Conservation (phyloP, 2,113 vertebrate genomes). For the Eolophus roseicapilla region DNA sequence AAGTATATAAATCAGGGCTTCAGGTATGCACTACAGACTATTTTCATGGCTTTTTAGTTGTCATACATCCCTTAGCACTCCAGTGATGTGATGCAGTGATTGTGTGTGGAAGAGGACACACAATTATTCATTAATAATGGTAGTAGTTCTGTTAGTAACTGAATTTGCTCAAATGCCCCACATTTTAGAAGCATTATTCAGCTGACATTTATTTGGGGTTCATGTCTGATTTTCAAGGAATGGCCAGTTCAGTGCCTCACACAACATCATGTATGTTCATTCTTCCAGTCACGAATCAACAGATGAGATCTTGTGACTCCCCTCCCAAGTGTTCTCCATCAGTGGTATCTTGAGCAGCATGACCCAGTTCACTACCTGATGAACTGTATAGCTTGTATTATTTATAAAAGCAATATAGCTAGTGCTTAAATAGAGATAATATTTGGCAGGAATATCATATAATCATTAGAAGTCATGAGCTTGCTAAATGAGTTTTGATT, state of each 20-base stretch:
- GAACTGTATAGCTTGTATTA: background rate
- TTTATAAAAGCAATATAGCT: background rate
- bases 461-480: background rate
- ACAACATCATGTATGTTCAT: background rate
- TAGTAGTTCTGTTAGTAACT: background rate
- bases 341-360: background rate
- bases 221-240: background rate
- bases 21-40: background rate
- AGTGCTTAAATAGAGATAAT: background rate
- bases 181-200: background rate
- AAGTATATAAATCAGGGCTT: background rate
- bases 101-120: background rate
- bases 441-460: background rate
- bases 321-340: background rate
- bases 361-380: background rate
- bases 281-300: background rate
- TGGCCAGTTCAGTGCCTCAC: background rate
- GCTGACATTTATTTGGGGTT: background rate
- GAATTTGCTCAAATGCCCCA: background rate
- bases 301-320: background rate
- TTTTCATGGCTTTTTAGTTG: background rate
- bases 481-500: slow-evolving; percentile 18
- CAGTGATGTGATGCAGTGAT: background rate
- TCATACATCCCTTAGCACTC: background rate
- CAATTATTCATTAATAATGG: background rate